Conservation (phyloP, 2,113 vertebrate species). For the Corapipo altera region DNA sequence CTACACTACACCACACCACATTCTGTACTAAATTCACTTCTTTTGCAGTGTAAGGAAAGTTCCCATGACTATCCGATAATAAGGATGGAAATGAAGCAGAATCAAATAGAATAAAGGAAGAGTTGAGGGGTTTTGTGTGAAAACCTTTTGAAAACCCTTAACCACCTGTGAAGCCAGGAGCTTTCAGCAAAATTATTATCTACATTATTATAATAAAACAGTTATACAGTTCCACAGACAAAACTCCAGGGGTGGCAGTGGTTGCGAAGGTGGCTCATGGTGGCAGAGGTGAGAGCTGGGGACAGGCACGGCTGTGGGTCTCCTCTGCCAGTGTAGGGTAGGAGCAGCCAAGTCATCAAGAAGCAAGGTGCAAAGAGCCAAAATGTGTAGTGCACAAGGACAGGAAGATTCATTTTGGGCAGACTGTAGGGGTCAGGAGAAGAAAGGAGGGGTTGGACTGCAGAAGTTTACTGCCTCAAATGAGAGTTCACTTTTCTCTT, state of each 20-base stretch:
- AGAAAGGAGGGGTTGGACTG: background rate
- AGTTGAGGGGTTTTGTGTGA: background rate
- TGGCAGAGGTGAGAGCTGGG: background rate
- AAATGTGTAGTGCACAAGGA: background rate
- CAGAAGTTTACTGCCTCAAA: background rate
- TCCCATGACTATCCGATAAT: background rate
- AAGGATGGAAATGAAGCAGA: background rate
- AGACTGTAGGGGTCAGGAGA: background rate
- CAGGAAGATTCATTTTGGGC: background rate
- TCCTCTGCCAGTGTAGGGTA: background rate
- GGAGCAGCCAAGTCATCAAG: background rate
- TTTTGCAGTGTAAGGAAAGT: background rate
- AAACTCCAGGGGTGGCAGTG: background rate
- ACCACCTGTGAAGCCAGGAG: background rate
- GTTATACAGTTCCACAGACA: background rate
- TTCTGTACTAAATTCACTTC: background rate
- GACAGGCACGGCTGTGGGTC: accelerated
- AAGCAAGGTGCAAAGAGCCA: background rate
- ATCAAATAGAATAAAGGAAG: background rate
- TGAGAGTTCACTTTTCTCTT: background rate
- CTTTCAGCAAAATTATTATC: background rate
- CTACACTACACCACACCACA: background rate
- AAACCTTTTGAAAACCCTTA: background rate
- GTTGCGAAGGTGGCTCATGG: accelerated
- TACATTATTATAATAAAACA: background rate